Base-by-base conservation (phyloP, 2,797 vertebrate species). In the Heliangelus exortis region DNA sequence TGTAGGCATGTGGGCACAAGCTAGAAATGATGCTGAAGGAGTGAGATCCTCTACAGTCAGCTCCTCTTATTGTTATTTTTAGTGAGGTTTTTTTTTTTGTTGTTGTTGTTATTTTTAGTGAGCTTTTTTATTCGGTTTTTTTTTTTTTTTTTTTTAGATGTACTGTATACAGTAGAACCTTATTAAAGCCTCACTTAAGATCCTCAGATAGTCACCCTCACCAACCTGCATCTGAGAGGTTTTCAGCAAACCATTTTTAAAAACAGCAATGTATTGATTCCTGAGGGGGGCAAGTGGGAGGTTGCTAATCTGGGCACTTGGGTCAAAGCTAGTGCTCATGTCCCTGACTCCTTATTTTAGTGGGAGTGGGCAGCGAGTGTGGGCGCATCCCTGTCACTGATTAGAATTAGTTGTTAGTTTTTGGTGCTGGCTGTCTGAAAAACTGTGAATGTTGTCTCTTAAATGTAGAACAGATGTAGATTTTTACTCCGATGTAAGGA, bases 1-100 rank as follows among this genome's bases (percentile, higher is more conserved):
- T 95, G 96, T 68, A 90, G 92, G 93, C 76, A 80, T 96, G 95
- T 95, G 84, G 67, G 91, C 62, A 80, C 87, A 83, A 93, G 95
- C 85, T 88, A 72, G 93, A 67, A 91, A 79, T 82, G 89, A 81
- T 97, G 93, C 89, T 68, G 80, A 62, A 89, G 84, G 92, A 87
- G 90, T 91, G 87, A 96, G 89, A 95, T 93, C 73, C 89, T 96
- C 87, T 89, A 96, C 97, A 97, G 95, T 96, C 96, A 98, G 95
- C 86, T 92, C 66, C 88, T 45, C 90, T 87, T 76, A 71, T 94
- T 89, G 87, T 92, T 97, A 95, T 95, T 95, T 94, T 96, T 96
- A 94, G 91, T 92, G 92, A 45, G 71, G 71, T 84, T 94, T 76
- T 36, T 36, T 36, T 84, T 79, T 94, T 95, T n/a, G n/a, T n/a